phyloP scores from a whole-genome alignment of 2,888 invertebrate species.

The Dasypolia templi region DNA sequence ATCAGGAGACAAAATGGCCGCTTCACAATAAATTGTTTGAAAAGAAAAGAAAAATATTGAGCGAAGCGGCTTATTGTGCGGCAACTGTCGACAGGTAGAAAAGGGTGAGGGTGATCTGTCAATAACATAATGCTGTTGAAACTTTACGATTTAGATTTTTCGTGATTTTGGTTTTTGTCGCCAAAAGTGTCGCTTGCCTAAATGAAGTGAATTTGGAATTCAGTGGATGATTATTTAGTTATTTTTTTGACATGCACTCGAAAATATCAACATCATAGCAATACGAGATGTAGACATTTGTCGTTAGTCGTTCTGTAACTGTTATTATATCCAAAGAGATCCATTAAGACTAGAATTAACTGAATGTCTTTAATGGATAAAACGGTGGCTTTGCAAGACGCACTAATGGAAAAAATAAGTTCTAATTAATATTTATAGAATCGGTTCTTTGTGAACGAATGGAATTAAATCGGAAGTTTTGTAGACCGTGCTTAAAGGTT shows the following conservation, averaged over 20 bases:
- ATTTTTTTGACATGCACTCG: too few species aligned
- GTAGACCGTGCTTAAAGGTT: constrained; percentile 24
- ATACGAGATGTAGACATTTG: neutral
- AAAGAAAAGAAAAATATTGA: constrained; percentile 40
- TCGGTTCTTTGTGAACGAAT: constrained; percentile 49
- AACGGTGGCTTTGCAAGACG: constrained; percentile 48
- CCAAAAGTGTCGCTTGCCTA: neutral
- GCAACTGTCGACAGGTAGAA: neutral
- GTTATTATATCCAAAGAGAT: constrained; percentile 49
- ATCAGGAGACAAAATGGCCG: constrained; percentile 43
- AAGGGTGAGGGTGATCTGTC: constrained; percentile 8
- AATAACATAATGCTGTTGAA: constrained; percentile 11
- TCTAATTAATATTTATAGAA: constrained; percentile 65
- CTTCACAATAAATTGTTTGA: constrained; percentile 48
- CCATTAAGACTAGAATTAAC: constrained; percentile 58
- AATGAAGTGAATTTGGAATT: neutral
- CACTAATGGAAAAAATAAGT: constrained; percentile 63
- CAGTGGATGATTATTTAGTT: too few species aligned
- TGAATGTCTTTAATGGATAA: constrained; percentile 57
- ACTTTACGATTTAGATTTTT: neutral
- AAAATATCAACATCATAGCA: neutral
- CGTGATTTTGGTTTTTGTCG: neutral
- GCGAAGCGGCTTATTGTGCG: constrained; percentile 34
- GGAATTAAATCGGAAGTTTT: constrained; percentile 47
- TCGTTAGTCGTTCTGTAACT: constrained; percentile 27